Conservation (phyloP, 2,113 vertebrate genomes). For the Paramormyrops kingsleyae region DNA sequence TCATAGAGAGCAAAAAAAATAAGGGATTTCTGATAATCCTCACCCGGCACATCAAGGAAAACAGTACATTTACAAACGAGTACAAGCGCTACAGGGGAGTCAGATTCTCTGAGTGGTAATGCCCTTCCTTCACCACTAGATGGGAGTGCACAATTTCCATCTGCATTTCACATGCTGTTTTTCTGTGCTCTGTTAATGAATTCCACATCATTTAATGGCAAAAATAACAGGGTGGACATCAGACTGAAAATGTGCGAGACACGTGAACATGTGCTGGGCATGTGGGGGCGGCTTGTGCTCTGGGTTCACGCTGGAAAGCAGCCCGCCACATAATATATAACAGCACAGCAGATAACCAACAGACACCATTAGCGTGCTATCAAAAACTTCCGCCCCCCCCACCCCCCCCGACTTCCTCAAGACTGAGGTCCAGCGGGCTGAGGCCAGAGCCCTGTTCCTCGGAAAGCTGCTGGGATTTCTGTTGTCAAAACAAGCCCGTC, state of each 20-base stretch:
- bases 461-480: neutral
- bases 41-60: neutral
- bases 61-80: neutral
- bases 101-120: neutral
- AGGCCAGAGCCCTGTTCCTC: conserved; percentile 36
- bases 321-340: neutral
- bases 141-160: neutral
- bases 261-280: neutral
- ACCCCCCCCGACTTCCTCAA: conserved; percentile 27
- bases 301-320: neutral
- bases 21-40: neutral
- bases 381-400: neutral
- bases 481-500: conserved; percentile 49
- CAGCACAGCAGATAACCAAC: neutral
- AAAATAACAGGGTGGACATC: neutral
- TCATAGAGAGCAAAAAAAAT: neutral
- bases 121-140: neutral
- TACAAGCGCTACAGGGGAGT: neutral
- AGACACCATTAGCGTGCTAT: neutral
- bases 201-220: conserved; percentile 1
- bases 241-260: conserved; percentile 8
- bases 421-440: conserved; percentile 34
- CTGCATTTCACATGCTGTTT: neutral
- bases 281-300: neutral
- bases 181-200: neutral